phyloP scores from a whole-genome alignment of 2,113 vertebrate genomes.

The Bubalus kerabau region DNA sequence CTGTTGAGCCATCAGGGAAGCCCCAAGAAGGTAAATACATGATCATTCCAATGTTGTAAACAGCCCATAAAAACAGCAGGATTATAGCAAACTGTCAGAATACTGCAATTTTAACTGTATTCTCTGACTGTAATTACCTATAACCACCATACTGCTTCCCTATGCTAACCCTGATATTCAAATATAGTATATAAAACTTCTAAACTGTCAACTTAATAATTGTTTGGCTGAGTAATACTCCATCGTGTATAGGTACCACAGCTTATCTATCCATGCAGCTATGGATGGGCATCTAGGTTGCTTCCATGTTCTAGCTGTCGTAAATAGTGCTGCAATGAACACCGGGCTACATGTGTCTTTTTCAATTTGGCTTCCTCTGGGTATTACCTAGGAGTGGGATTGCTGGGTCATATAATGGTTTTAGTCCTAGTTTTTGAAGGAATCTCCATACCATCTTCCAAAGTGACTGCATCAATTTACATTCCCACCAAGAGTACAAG shows the following conservation, averaged over 20 bases:
- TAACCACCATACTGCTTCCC: background rate
- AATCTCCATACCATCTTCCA: background rate
- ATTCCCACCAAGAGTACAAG: background rate
- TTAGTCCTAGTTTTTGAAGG: background rate
- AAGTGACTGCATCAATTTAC: background rate
- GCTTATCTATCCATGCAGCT: background rate
- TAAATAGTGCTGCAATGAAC: background rate
- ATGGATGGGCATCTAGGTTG: background rate
- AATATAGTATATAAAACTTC: rapidly evolving
- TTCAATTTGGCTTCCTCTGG: background rate
- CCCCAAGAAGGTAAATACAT: background rate
- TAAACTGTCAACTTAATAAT: background rate
- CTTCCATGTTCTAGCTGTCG: background rate
- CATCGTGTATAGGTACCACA: background rate
- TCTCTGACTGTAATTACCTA: rapidly evolving
- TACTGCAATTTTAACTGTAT: background rate
- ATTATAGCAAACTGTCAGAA: background rate
- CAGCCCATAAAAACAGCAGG: background rate
- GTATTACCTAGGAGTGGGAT: background rate
- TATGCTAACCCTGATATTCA: background rate
- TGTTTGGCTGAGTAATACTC: background rate
- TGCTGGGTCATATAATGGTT: background rate
- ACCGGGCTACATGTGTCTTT: background rate
- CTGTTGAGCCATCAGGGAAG: background rate
- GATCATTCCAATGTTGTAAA: background rate